These are phyloP conservation scores for Chloropsis hardwickii DNA, from an alignment of 2,113 vertebrate species.

Conservation along the genomic window DNA sequence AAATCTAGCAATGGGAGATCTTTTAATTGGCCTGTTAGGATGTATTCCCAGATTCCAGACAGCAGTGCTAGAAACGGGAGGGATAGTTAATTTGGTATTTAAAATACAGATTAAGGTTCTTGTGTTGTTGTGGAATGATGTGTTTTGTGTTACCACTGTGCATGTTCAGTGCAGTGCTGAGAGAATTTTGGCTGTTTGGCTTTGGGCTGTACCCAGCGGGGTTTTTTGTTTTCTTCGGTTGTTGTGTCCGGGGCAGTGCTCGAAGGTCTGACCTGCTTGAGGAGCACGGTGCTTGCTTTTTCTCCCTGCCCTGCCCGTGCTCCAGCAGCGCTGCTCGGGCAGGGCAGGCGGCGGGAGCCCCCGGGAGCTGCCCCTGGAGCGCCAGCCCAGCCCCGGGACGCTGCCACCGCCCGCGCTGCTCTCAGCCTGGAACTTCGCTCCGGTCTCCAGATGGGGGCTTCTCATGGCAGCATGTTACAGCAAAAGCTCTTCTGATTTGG, in stretches of 20 bases:
- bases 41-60: not conserved
- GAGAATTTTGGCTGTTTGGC: not conserved
- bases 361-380: not conserved
- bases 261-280: not conserved
- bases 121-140: not conserved
- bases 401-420: accelerated
- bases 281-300: not conserved
- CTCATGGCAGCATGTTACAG: not conserved
- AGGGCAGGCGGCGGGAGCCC: not conserved
- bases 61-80: not conserved
- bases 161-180: not conserved
- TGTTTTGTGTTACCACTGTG: not conserved
- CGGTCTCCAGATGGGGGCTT: not conserved
- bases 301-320: not conserved
- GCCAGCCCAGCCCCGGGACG: not conserved
- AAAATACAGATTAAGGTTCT: not conserved
- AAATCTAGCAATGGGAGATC: not conserved
- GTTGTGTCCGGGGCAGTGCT: not conserved
- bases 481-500: not conserved
- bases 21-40: not conserved
- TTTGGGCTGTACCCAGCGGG: not conserved
- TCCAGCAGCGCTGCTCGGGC: not conserved
- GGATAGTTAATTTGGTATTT: not conserved
- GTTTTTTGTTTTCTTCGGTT: not conserved
- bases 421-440: not conserved